Base-by-base conservation (phyloP, 1,140 invertebrate species). In the Macrosteles quadrilineatus region DNA sequence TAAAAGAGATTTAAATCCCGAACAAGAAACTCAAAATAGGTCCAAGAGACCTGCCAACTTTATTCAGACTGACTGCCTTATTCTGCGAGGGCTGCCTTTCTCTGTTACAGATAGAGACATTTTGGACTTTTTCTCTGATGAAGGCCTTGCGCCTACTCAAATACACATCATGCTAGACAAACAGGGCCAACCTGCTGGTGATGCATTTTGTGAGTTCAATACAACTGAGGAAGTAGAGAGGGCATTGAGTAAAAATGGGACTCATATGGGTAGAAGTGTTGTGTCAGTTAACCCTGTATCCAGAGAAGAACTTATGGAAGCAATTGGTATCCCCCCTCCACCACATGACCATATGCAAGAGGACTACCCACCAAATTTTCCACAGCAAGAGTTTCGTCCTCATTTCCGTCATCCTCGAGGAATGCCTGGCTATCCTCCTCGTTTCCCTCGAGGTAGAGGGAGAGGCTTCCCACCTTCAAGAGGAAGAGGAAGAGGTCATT, bases 171-270 rank as follows among this genome's bases (percentile, higher is more conserved):
- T 95, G 79, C 81, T 88, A 14, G 90, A 89, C 72, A 79, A 86
- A 6, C 83, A 83, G 50, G 87, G 89, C 1, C 83, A 87, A 70
- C 90, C 91, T 0, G 87, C 87, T 0, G 94, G 94, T 0, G 90
- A 94, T 73, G 94, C 92, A 40, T 94, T 93, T 77, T 92, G 94
- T 73, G 93, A 96, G 77, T 96, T 97, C 77, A 80, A 83, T 11
- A 86, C 84, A 17, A 70, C 80, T 0, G 84, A 87, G 30, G 91
- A 95, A 75, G 91, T 91, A 1, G 80, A 86, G 11, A 81, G 83
- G 66, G 94, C 93, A 0, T 73, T 75, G 0, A 80, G 84, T 0
- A 94, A 93, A 76, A 88, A 95, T 77, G 87, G 88, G 0, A 75
- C 85, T 0, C 83, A 85, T 19, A 81, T 94, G 4, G 91, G 88